Base-by-base conservation (phyloP, 2,113 vertebrate genomes). In the Heterochromis multidens region DNA sequence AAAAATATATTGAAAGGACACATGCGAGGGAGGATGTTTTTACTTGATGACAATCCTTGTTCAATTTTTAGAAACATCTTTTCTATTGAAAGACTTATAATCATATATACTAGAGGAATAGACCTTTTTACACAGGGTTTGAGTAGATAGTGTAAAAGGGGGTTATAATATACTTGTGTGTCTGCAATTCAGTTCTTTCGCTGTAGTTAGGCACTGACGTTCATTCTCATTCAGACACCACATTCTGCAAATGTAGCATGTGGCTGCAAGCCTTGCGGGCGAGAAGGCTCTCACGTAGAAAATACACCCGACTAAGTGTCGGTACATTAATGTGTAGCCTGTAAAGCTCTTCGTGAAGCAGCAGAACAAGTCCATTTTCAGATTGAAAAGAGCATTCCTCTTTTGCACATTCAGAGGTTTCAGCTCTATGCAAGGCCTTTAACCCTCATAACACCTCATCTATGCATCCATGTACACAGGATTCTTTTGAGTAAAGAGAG, bases 31-130 rank as follows among this genome's bases (percentile, higher is more conserved):
- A 77, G 85, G 84, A 91, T 85, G 83, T 93, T 95, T 96, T 94
- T 94, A 95, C 92, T 95, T 95, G 92, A 94, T 89, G 87, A 92
- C 91, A 89, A 92, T 90, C 78, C 80, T 94, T 93, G 91, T 94
- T 92, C 80, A 91, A 79, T 91, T 95, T 95, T 95, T 93, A 92
- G 87, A 93, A 91, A 91, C 84, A 93, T 89, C 81, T 94, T 95
- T 95, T 94, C 91, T 91, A 94, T 94, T 92, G 79, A 92, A 91
- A 90, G 89, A 93, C 84, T 93, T 93, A 93, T 89, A 88, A 91
- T 82, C 81, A 87, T 83, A 87, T 77, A 82, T 74, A 74, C 88
- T 82, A 80, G 83, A 87, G 72, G 84, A 60, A 88, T 89, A 93
- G 81, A 81, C 54, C 88, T 93, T 86, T 94, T 88, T 94, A 95